Conservation (phyloP, 2,797 vertebrate genomes). For the Myiotriccus ornatus region DNA sequence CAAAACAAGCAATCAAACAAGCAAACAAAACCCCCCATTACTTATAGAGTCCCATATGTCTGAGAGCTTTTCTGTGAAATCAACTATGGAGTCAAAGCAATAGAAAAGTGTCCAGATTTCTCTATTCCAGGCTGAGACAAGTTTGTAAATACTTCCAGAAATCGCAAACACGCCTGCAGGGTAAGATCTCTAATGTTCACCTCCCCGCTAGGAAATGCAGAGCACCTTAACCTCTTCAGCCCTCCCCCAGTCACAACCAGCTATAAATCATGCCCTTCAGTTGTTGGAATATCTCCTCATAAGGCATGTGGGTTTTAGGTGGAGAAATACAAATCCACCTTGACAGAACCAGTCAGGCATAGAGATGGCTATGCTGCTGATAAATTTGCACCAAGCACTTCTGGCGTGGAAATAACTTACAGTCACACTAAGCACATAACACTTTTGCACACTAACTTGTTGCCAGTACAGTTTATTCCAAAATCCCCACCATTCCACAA, state of each 20-base stretch:
- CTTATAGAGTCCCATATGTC: background rate
- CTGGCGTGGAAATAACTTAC: background rate
- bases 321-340: background rate
- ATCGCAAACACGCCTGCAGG: background rate
- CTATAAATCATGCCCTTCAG: background rate
- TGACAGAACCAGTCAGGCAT: background rate
- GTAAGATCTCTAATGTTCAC: background rate
- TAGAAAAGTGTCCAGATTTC: background rate
- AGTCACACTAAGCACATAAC: background rate
- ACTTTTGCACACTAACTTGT: background rate
- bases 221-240: background rate
- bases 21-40: background rate
- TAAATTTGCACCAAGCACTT: background rate
- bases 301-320: background rate
- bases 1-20: background rate
- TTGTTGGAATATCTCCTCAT: background rate
- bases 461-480: background rate
- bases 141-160: slow-evolving; percentile 5
- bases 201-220: background rate
- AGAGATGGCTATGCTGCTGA: background rate
- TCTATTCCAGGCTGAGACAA: background rate
- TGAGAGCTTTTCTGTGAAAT: background rate
- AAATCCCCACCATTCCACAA: background rate
- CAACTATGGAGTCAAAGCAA: background rate
- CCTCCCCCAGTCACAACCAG: background rate